phyloP scores from a whole-genome alignment of 30 jellyfish, hydroid and myxozoan species.

The Hydra vulgaris region DNA sequence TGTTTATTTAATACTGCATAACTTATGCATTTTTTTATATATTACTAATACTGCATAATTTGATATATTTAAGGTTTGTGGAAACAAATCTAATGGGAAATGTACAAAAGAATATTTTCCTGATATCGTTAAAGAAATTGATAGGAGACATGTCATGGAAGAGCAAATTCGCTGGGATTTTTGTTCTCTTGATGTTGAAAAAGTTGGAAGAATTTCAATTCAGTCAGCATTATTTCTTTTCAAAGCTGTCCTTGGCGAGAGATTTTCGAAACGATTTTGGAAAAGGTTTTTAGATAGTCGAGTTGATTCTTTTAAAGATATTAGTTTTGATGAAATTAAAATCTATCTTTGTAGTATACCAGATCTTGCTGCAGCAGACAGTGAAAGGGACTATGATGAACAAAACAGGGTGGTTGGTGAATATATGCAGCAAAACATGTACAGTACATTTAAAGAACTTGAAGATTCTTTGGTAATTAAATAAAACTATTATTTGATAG shows the following conservation, averaged over 20 bases:
- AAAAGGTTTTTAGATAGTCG: constrained; percentile 59
- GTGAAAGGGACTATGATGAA: constrained; percentile 39
- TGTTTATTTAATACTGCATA: neutral
- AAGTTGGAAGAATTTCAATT: constrained; percentile 62
- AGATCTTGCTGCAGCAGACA: constrained; percentile 37
- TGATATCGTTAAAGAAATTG: constrained; percentile 42
- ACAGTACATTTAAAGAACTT: constrained; percentile 35
- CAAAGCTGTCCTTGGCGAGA: constrained; percentile 60
- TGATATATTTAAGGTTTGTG: constrained; percentile 64
- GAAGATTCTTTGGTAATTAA: constrained; percentile 11
- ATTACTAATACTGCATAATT: too few relatives aligned
- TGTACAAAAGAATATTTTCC: constrained; percentile 44
- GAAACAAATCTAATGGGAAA: constrained; percentile 23
- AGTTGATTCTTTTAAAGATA: constrained; percentile 55
- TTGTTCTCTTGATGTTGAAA: constrained; percentile 54
- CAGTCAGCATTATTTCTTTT: constrained; percentile 71
- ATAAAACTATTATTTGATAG: neutral
- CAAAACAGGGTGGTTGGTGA: constrained; percentile 33
- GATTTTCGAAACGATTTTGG: constrained; percentile 57
- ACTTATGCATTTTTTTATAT: neutral
- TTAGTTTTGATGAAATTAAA: constrained; percentile 52
- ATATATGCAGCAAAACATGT: constrained; percentile 35
- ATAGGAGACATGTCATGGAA: constrained; percentile 72
- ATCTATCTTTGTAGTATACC: constrained; percentile 58
- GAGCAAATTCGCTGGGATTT: constrained; percentile 76